Base-by-base conservation (phyloP, 2,797 vertebrate genomes). In the Sebastes variabilis region DNA sequence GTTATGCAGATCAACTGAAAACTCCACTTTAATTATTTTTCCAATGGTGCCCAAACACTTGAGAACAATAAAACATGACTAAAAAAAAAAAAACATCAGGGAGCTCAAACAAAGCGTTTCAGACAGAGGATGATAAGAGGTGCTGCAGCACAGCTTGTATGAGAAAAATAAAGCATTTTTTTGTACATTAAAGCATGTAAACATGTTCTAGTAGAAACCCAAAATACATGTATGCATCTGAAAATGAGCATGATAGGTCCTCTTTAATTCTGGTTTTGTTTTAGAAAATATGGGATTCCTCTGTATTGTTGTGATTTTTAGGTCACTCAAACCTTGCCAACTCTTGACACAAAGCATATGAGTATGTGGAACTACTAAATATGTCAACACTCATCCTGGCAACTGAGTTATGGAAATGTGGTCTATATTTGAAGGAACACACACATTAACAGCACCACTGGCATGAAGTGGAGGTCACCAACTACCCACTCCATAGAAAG, bases 321-420 rank as follows among this genome's bases (percentile, higher is more conserved):
- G 22, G 27, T 61, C 42, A 42, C 22, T 36, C 62, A 22, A 20
- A 71, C 34, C 13, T 46, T 4, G 29, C 59, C 56, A 66, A 79
- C 20, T n/a, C 42, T 64, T 64, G 18, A 76, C 59, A 70, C 16
- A 24, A 62, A 64, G 6, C n/a, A 36, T 11, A 32, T 36, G n/a
- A 79, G 27, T 27, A 64, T 10, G 29, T n/a, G 20, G 27, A 68
- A 66, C 27, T 27, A 18, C 72, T 67, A 72, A 75, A 79, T 56
- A 68, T 32, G 69, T 49, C 73, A 66, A 60, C 42, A 66, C 24
- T 38, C 46, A 56, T 75, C 36, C 61, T 38, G 32, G 42, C 30
- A 49, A 34, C 9, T 20, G 61, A 78, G 75, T 72, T 66, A 75
- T 78, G 56, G 62, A 75, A 72, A 78, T 69, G 81, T 83, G 77